Evolutionary conservation across 92 coral and sea anemone species (phyloP).

Genomic region (Anthopleura xanthogrammica): DNA sequence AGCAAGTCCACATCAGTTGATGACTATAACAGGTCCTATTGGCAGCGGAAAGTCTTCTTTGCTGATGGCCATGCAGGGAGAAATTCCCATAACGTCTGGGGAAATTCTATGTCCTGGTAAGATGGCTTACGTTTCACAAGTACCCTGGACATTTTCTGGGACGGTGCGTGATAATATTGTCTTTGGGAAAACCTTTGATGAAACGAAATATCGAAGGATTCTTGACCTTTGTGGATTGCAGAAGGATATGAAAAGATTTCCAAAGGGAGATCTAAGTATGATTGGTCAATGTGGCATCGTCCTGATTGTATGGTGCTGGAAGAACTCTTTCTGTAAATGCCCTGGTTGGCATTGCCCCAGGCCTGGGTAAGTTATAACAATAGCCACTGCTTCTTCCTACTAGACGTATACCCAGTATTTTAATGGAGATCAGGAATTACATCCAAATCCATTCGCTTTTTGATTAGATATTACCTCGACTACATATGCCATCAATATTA

Average conservation of each 20-base stretch:
- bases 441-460: no score
- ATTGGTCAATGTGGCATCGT: constrained; percentile 26
- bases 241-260: constrained; percentile 9
- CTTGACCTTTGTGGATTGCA: constrained; percentile 17
- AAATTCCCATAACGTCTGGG: constrained; percentile 4
- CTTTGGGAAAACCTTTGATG: constrained; percentile 17
- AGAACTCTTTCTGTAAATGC: no score
- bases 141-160: constrained; percentile 32
- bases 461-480: no score
- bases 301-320: no score
- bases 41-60: constrained; percentile 30
- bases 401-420: no score
- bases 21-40: constrained; percentile 13
- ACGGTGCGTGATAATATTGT: constrained; percentile 26
- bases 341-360: no score
- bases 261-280: constrained; percentile 21
- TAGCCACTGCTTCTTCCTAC: no score
- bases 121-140: constrained; percentile 28
- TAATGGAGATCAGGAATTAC: no score
- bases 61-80: constrained; percentile 24
- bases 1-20: background rate
- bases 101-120: background rate
- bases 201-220: background rate
- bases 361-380: no score
- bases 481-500: no score